Base-by-base conservation (phyloP, 2,113 vertebrate species). In the Electrona antarctica region DNA sequence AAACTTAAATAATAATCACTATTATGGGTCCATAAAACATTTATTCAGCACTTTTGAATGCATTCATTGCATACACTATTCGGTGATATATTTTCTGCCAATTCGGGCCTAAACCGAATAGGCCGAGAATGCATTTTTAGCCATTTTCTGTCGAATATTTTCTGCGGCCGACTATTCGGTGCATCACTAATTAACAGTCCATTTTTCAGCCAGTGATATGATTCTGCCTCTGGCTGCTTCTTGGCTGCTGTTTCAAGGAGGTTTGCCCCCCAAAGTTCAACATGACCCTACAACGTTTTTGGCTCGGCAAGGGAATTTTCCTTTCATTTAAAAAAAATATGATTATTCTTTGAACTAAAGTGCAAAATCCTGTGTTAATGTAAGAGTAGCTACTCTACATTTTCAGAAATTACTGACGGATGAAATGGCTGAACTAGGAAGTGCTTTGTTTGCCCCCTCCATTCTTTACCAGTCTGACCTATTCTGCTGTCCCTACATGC, bases 271-370 rank as follows among this genome's bases (percentile, higher is more conserved):
- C 7, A 47, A 13, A 8, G 48, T 67, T 72, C 64, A 72, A 14
- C 52, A 33, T 69, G 46, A 65, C 41, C 68, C 3, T 74, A n/a
- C n/a, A n/a, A n/a, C 51, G 57, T 46, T 69, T 50, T 69, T 12
- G 14, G 48, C 46, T 81, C 61, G 49, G 41, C 10, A 0, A 29
- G 60, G 49, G 13, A 69, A 9, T 14, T 4, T 45, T 70, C 1
- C 29, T 33, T 41, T 41, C 11, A 15, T 52, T 66, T 60, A 67
- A 9, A 11, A 46, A 61, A 11, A 46, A 61, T n/a, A 10, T 21
- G 21, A 9, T 6, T 64, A 41, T 56, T 6, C 21, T 21, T 21
- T 21, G 21, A 21, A 21, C 21, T 21, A 21, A 21, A 21, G 21
- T 21, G 21, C 21, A 21, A 21, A 21, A 2, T 21, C 21, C 21